Evolutionary conservation across 2,113 vertebrate genomes (phyloP).

Genomic region (Egretta garzetta): DNA sequence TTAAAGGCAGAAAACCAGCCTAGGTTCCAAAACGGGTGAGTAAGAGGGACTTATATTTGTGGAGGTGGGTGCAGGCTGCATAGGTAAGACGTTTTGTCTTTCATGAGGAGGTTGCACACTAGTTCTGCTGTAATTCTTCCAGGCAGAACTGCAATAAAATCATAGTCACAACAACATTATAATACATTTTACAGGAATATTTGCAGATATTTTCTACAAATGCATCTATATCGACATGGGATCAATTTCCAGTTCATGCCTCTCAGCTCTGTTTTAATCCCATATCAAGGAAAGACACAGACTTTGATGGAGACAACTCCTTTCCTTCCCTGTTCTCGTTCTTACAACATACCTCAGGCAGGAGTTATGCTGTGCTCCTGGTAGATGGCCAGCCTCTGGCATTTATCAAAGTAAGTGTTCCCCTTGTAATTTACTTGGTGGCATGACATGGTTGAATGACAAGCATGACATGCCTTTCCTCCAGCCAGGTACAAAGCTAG

Average conservation of each 20-base stretch:
- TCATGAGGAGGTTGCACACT: background rate
- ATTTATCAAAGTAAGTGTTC: background rate
- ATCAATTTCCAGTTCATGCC: background rate
- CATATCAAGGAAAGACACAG: background rate
- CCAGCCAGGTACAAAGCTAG: rapidly evolving
- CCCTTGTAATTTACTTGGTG: background rate
- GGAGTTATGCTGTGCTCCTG: background rate
- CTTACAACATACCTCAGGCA: background rate
- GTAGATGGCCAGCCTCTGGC: background rate
- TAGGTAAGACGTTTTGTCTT: background rate
- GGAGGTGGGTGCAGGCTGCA: background rate
- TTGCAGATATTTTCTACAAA: background rate
- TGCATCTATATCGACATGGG: background rate
- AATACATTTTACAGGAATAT: background rate
- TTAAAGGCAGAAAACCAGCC: background rate
- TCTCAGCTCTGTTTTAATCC: background rate
- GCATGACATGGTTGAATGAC: background rate
- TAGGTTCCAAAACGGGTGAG: background rate
- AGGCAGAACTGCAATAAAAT: background rate
- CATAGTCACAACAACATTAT: background rate
- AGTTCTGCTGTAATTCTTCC: background rate
- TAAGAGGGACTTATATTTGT: background rate
- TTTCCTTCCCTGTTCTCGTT: background rate
- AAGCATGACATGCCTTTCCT: background rate
- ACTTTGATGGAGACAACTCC: background rate